Conservation (phyloP, 2,888 invertebrate species). For the Blera fallax region DNA sequence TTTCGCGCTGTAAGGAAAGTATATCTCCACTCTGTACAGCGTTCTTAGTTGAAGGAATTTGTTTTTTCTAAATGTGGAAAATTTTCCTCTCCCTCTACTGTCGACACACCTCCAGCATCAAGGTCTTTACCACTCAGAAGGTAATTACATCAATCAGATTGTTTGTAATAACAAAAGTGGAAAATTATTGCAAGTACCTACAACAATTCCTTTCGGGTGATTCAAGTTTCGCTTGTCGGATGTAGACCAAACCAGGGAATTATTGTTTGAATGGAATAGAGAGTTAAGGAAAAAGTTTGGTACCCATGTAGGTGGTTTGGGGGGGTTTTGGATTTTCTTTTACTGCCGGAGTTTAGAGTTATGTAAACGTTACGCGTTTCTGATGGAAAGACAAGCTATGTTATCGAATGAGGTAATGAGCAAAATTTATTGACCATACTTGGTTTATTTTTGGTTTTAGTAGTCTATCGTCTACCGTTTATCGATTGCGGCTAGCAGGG, state of each 20-base stretch:
- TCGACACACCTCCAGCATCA: slow-evolving; percentile 17
- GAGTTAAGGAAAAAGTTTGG: neutral
- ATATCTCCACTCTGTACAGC: neutral
- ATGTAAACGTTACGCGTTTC: slow-evolving; percentile 10
- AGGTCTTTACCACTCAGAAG: slow-evolving; percentile 53
- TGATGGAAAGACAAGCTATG: slow-evolving; percentile 6
- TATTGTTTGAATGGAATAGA: neutral
- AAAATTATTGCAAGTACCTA: slow-evolving; percentile 28
- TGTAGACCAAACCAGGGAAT: slow-evolving; percentile 33
- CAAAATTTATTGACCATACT: too few species aligned
- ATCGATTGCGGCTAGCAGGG: too few species aligned
- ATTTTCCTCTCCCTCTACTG: neutral
- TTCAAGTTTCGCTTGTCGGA: slow-evolving; percentile 59
- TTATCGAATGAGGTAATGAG: too few species aligned
- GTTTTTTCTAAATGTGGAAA: slow-evolving; percentile 60
- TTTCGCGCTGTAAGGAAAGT: neutral
- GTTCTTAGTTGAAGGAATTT: slow-evolving; percentile 49
- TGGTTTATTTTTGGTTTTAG: too few species aligned
- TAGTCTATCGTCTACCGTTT: too few species aligned
- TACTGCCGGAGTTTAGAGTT: slow-evolving; percentile 21
- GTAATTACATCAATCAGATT: slow-evolving; percentile 51
- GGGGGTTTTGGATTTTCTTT: slow-evolving; percentile 19
- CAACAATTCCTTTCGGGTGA: slow-evolving; percentile 57
- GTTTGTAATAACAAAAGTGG: slow-evolving; percentile 54
- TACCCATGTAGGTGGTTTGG: neutral